Conservation (phyloP, 2,888 invertebrate genomes). For the Timandra comae region DNA sequence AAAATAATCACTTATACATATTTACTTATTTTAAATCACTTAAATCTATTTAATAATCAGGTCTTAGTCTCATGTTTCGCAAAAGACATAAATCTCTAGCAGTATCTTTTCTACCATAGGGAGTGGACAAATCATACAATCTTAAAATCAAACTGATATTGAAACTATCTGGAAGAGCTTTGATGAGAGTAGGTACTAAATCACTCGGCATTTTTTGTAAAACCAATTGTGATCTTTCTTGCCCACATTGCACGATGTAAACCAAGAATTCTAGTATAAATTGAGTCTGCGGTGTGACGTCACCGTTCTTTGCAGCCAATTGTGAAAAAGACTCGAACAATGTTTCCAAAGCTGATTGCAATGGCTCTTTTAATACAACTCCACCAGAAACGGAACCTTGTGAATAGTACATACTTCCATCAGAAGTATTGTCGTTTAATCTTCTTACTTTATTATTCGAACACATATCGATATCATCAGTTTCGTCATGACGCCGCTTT, state of each 20-base stretch:
- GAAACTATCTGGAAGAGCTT: constrained; percentile 86
- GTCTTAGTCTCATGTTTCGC: constrained; percentile 85
- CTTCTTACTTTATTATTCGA: constrained; percentile 80
- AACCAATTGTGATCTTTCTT: constrained; percentile 82
- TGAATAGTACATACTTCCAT: constrained; percentile 73
- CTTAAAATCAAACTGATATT: constrained; percentile 84
- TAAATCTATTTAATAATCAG: constrained; percentile 42
- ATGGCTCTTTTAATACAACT: constrained; percentile 76
- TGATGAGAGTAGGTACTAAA: constrained; percentile 87
- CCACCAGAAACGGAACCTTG: constrained; percentile 49
- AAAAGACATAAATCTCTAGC: constrained; percentile 92
- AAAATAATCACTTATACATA: not conserved
- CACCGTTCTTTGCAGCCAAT: constrained; percentile 83
- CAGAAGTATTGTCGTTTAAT: constrained; percentile 79
- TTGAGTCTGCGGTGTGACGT: constrained; percentile 88
- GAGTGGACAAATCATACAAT: constrained; percentile 86
- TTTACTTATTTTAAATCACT: constrained; percentile 29
- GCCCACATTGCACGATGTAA: constrained; percentile 85
- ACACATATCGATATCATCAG: constrained; percentile 78
- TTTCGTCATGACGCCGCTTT: constrained; percentile 79
- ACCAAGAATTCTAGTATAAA: constrained; percentile 88
- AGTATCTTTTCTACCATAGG: constrained; percentile 87
- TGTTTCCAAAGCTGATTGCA: constrained; percentile 80
- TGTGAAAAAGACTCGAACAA: constrained; percentile 84
- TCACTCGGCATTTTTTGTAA: constrained; percentile 85